These are phyloP conservation scores for Salvator merianae DNA, from an alignment of 2,113 vertebrate genomes.

Conservation along the genomic window DNA sequence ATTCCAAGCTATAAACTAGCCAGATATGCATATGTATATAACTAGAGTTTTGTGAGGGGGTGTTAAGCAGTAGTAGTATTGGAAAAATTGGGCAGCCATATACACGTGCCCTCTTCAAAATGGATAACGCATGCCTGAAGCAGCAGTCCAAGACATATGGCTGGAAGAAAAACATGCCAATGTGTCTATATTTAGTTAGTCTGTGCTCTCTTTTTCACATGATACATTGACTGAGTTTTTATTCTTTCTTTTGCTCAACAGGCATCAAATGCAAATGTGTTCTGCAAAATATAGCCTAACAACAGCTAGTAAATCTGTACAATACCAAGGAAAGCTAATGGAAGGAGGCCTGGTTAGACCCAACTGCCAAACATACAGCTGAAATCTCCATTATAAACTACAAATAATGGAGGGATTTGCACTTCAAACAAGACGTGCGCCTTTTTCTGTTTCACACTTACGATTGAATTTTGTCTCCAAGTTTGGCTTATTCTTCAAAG, in stretches of 20 bases:
- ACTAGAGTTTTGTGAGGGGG: slow-evolving; percentile 6
- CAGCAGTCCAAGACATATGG: background rate
- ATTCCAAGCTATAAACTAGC: background rate
- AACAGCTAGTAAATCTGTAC: slow-evolving; percentile 11
- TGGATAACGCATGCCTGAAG: slow-evolving; percentile 10
- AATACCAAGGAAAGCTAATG: background rate
- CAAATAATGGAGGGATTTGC: slow-evolving; percentile 12
- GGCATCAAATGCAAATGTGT: background rate
- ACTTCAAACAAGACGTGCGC: background rate
- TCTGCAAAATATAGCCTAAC: background rate
- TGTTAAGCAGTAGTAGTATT: background rate
- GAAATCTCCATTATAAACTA: slow-evolving; percentile 16
- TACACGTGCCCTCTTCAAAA: background rate
- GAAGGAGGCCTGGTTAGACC: background rate
- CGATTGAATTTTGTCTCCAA: slow-evolving; percentile 14
- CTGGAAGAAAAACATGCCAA: background rate
- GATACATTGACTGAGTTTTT: slow-evolving; percentile 12
- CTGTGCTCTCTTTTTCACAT: background rate
- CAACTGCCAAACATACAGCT: slow-evolving; percentile 10
- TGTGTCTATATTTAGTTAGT: background rate
- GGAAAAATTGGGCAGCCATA: slow-evolving; percentile 10
- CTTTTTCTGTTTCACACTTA: slow-evolving; percentile 10
- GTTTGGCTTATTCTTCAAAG: background rate
- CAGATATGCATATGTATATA: background rate
- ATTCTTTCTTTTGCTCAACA: background rate